Evolutionary conservation across 2,888 invertebrate species (phyloP), one percentile per base, ranked within the genome.

Genomic region (Dynastes hyllus): DNA sequence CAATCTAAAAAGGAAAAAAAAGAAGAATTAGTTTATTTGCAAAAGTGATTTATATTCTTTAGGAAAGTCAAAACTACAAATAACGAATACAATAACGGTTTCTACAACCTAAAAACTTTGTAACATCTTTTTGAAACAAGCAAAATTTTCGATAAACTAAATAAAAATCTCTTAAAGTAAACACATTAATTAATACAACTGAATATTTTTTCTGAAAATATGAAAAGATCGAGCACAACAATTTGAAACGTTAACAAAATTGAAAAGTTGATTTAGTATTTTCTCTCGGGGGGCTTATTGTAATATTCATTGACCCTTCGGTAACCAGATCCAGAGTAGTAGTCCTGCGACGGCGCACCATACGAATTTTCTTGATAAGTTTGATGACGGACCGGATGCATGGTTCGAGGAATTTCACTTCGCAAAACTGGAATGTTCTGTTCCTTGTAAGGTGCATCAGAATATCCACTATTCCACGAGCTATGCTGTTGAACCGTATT

Each of bases 231-330:
- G 45, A 6, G 45, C 8, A 11, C 11, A 45, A 37, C 32, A 6
- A 45, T 11, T 45, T 11, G 8, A 45, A 45, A 45, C 6, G 0
- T 22, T 8, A 58, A 58, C 55, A 22, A 16, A 63, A 11, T 11
- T 63, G 27, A 29, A 51, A 29, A 66, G 13, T 66, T 16, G 27
- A 16, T 37, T 78, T 78, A 78, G 65, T 78, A 78, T 78, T 78
- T 78, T 22, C 78, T 73, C 8, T 78, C 78, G n/a, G 65, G 13
- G 37, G 71, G 65, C 65, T 73, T 37, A n/a, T 40, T 71, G 16
- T 78, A 78, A 29, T 71, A 65, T 32, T 78, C 78, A 13, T 69
- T 70, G 29, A 45, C 45, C 32, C 78, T 61, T 16, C 65, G 65
- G 16, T 78, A 78, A 51, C 45, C 16, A 22, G 78, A 53, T 6